phyloP scores from a whole-genome alignment of 2,797 vertebrate species.

The Vipera ursinii region DNA sequence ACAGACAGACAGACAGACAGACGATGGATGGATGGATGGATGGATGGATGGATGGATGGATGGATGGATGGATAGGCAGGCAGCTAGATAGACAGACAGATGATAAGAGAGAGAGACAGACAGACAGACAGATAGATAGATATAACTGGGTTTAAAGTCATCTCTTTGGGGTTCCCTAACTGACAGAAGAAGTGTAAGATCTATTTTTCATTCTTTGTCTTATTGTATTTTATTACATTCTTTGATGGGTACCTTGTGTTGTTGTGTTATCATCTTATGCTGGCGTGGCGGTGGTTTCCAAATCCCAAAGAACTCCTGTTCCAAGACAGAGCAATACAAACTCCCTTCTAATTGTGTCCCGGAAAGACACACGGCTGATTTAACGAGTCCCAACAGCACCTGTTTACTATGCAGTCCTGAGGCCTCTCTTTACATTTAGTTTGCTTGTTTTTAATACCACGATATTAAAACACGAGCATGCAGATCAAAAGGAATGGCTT shows the following conservation, averaged over 20 bases:
- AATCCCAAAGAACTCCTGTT: background rate
- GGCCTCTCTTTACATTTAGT: conserved; percentile 37
- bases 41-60: no score
- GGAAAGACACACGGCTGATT: background rate
- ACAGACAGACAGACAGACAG: no score
- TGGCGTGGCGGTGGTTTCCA: background rate
- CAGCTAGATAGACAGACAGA: no score
- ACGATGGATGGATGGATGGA: no score
- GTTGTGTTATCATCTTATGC: background rate
- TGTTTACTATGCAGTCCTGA: background rate
- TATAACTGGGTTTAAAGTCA: background rate
- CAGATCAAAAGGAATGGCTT: conserved; percentile 60
- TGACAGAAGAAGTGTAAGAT: background rate
- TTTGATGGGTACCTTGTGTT: background rate
- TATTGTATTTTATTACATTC: background rate
- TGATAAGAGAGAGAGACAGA: no score
- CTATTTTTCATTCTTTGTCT: background rate
- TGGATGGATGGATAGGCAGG: no score
- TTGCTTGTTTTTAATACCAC: conserved; percentile 68
- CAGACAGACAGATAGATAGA: no score
- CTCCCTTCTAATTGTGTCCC: background rate
- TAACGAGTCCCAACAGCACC: background rate
- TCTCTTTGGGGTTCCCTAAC: background rate
- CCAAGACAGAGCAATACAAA: background rate
- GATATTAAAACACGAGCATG: conserved; percentile 68